phyloP scores from a whole-genome alignment of 2,113 vertebrate genomes.

The Herpailurus yagouaroundi region DNA sequence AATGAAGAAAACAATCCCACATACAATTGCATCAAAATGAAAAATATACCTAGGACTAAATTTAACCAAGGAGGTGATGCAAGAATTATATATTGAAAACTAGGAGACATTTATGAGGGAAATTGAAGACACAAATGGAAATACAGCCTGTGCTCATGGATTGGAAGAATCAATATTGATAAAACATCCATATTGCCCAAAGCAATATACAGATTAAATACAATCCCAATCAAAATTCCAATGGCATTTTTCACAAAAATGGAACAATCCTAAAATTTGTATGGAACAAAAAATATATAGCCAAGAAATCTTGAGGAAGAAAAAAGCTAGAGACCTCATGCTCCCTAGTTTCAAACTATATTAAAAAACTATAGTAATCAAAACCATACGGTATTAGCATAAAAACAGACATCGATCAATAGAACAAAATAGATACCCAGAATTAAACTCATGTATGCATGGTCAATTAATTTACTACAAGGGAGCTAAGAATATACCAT shows the following conservation, averaged over 20 bases:
- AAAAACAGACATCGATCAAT: background rate
- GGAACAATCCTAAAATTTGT: background rate
- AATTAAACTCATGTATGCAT: background rate
- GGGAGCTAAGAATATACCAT: background rate
- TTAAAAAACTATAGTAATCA: background rate
- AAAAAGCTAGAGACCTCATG: background rate
- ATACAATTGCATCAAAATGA: background rate
- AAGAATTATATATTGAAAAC: background rate
- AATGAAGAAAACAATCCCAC: background rate
- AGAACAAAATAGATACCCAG: background rate
- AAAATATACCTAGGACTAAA: background rate
- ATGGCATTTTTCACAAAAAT: background rate
- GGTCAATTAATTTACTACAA: background rate
- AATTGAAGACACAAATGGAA: background rate
- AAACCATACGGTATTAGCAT: background rate
- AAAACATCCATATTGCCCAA: background rate
- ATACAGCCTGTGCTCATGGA: background rate
- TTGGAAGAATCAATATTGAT: background rate
- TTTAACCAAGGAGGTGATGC: background rate
- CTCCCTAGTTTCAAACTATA: background rate
- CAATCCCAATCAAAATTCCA: background rate
- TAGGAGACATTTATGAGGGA: background rate
- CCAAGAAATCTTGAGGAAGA: background rate
- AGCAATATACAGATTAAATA: background rate
- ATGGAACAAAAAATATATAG: background rate